These are phyloP conservation scores for Amaurobius ferox DNA, from an alignment of 2,888 invertebrate species.

Conservation along the genomic window DNA sequence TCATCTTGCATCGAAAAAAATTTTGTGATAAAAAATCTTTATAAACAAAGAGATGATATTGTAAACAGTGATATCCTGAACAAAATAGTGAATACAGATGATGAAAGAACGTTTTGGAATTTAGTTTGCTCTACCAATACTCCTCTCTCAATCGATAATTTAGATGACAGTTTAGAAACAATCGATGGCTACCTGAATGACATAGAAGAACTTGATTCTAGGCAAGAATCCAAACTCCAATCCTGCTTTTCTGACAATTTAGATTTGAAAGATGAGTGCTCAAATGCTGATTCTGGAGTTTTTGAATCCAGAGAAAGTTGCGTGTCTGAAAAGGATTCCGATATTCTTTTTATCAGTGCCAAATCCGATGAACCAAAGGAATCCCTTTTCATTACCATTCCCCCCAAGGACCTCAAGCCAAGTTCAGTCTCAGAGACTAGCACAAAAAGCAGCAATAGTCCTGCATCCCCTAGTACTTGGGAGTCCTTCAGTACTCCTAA, in stretches of 20 bases:
- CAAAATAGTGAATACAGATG: conserved; percentile 56
- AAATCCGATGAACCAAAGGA: conserved; percentile 46
- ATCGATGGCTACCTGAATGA: conserved; percentile 56
- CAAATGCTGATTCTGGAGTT: conserved; percentile 67
- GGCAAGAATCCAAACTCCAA: conserved; percentile 27
- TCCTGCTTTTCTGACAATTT: conserved; percentile 20
- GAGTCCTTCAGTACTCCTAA: conserved; percentile 69
- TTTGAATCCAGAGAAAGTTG: conserved; percentile 64
- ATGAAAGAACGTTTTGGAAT: conserved; percentile 69
- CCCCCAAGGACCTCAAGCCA: conserved; percentile 49
- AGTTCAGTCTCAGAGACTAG: conserved; percentile 50
- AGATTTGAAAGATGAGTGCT: conserved; percentile 59
- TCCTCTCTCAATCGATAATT: conserved; percentile 30
- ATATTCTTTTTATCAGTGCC: conserved; percentile 47
- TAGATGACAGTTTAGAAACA: conserved; percentile 54
- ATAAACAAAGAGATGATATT: conserved; percentile 20
- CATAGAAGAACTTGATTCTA: conserved; percentile 5
- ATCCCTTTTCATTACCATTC: conserved; percentile 53
- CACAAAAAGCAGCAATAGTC: conserved; percentile 65
- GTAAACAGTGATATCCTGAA: conserved; percentile 58
- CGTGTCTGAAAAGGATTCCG: conserved; percentile 62
- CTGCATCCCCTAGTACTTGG: conserved; percentile 59
- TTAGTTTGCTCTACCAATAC: conserved; percentile 57
- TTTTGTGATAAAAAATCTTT: conserved; percentile 27
- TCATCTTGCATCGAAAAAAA: conserved; percentile 5